Conservation (phyloP, 2,888 invertebrate species). For the Macaria notata region DNA sequence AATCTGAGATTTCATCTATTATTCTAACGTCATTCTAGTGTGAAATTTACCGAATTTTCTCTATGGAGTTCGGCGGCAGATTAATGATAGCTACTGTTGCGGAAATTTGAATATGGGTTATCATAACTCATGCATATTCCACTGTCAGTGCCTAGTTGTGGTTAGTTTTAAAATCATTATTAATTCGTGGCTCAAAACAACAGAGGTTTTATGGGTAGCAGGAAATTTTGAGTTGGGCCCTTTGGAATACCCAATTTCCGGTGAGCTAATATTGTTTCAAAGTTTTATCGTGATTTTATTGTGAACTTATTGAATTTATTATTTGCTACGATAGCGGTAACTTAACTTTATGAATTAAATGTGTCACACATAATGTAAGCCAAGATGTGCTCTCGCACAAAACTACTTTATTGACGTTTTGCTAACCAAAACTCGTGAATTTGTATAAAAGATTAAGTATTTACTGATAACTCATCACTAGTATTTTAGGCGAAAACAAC, state of each 20-base stretch:
- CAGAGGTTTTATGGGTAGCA: constrained; percentile 4
- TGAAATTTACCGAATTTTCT: constrained; percentile 33
- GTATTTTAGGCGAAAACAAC: neutral
- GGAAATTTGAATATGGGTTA: constrained; percentile 26
- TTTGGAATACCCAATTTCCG: neutral
- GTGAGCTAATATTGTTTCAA: neutral
- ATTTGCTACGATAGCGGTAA: too few relatives aligned
- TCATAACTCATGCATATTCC: constrained; percentile 27
- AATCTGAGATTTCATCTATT: constrained; percentile 33
- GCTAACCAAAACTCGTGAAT: too few relatives aligned
- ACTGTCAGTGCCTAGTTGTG: constrained; percentile 9
- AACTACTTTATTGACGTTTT: too few relatives aligned
- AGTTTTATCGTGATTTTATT: neutral
- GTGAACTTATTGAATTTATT: too few relatives aligned
- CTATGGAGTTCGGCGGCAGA: constrained; percentile 25
- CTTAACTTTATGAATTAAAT: too few relatives aligned
- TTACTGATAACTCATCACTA: neutral
- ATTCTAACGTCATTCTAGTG: constrained; percentile 34
- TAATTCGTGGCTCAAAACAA: constrained; percentile 6
- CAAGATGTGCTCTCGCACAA: too few relatives aligned
- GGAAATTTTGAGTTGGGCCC: neutral
- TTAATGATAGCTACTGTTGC: constrained; percentile 27
- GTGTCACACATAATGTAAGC: too few relatives aligned
- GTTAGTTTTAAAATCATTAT: constrained; percentile 14
- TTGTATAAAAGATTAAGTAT: neutral